Conservation (phyloP, 30 jellyfish, hydroid and myxozoan genomes). For the Hydra vulgaris region DNA sequence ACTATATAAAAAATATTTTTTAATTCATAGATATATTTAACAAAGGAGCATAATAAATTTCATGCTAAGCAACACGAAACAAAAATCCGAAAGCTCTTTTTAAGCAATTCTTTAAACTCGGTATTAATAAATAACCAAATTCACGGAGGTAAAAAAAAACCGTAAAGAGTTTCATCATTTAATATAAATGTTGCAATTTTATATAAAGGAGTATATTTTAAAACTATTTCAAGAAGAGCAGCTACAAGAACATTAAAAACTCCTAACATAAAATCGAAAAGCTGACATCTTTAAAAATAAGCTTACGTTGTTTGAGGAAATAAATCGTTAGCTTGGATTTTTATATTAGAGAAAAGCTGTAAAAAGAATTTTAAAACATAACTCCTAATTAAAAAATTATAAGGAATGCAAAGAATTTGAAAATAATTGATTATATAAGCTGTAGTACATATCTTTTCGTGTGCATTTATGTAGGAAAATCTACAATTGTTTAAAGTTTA, state of each 20-base stretch:
- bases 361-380: background rate
- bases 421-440: background rate
- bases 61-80: constrained; percentile 12
- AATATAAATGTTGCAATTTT: background rate
- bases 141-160: background rate
- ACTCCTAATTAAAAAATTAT: background rate
- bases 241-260: background rate
- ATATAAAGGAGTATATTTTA: background rate
- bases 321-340: background rate
- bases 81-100: background rate
- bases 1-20: constrained; percentile 27
- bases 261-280: no score
- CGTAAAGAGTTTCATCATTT: background rate
- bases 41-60: background rate
- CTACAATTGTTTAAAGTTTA: background rate
- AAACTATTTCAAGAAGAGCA: background rate
- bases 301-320: background rate
- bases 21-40: background rate
- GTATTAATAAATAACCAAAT: background rate
- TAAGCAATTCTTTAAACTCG: background rate
- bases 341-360: background rate
- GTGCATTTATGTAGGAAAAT: background rate
- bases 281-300: background rate
- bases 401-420: background rate
- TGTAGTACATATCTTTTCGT: background rate